Conservation (phyloP, 2,888 invertebrate species). For the Thera britannica region DNA sequence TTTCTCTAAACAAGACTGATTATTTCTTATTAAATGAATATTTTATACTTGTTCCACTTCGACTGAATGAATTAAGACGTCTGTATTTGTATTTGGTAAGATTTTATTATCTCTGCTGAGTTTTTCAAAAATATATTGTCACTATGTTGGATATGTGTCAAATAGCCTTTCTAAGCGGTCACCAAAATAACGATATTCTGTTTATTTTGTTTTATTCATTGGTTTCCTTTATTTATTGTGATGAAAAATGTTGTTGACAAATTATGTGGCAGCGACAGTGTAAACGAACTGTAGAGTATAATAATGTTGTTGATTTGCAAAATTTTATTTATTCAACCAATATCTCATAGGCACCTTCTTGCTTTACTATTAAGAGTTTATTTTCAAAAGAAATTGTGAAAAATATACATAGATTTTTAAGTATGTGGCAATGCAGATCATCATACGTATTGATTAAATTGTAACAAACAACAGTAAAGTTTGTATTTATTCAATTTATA, state of each 20-base stretch:
- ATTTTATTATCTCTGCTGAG: conserved; percentile 72
- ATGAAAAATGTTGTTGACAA: conserved; percentile 83
- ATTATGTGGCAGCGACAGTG: conserved; percentile 80
- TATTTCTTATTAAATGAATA: conserved; percentile 85
- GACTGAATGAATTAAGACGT: conserved; percentile 83
- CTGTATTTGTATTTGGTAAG: conserved; percentile 81
- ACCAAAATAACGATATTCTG: conserved; percentile 75
- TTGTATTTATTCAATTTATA: conserved; percentile 75
- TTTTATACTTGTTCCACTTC: conserved; percentile 83
- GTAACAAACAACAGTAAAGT: conserved; percentile 65
- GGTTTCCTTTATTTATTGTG: conserved; percentile 77
- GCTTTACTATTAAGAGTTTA: conserved; percentile 76
- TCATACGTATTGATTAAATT: conserved; percentile 77
- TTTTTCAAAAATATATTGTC: conserved; percentile 73
- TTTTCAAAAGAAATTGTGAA: conserved; percentile 77
- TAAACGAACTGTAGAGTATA: conserved; percentile 70
- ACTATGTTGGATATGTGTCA: conserved; percentile 85
- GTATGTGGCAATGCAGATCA: conserved; percentile 85
- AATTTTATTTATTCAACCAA: conserved; percentile 81
- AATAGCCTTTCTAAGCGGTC: conserved; percentile 82
- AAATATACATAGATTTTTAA: conserved; percentile 85
- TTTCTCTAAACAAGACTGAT: conserved; percentile 86
- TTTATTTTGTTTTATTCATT: conserved; percentile 70
- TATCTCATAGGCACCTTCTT: conserved; percentile 76
- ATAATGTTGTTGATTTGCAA: conserved; percentile 82